Base-by-base conservation (phyloP, 2,888 invertebrate species). In the Neria commutata region DNA sequence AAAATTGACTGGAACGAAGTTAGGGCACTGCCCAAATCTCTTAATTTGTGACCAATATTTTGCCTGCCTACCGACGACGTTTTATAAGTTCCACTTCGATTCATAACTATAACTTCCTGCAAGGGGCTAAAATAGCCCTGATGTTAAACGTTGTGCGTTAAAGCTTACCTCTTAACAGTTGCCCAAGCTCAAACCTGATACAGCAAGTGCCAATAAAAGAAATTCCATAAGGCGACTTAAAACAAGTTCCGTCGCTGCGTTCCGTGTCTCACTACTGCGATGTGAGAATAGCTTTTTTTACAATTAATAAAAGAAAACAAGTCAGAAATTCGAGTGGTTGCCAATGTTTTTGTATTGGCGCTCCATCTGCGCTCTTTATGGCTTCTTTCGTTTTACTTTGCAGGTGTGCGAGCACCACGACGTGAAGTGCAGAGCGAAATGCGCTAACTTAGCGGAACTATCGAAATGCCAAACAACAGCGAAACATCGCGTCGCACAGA, bases 361-460 rank as follows among this genome's bases (percentile, higher is more conserved):
- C n/a, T n/a, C n/a, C 29, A 5, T 29, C 29, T 8, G 29, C 11
- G 11, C 11, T 29, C 11, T 11, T 29, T 29, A 11, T 5, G 29
- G 29, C 29, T 29, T 29, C 29, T 29, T 29, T 29, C 29, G 29
- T n/a, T 37, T 10, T n/a, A 37, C 37, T 37, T 37, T 37, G 37
- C 37, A n/a, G 29, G 6, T 29, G 6, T 14, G 4, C 37, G n/a
- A 37, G n/a, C 8, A 37, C 37, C 8, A n/a, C 8, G n/a, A 29
- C 5, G 11, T 29, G 29, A 5, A 29, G 29, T 29, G 6, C 6
- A 29, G 29, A 29, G 29, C 37, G n/a, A 37, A 37, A 37, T 29
- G 54, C 47, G 54, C 34, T 29, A 33, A 54, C 34, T 54, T 46
- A 54, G 54, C 54, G 54, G 54, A 54, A 54, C 54, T 46, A 29